Evolutionary conservation across 1,140 invertebrate genomes (phyloP), one percentile per base, ranked within the genome.

Genomic region (Zelostemma sp.): DNA sequence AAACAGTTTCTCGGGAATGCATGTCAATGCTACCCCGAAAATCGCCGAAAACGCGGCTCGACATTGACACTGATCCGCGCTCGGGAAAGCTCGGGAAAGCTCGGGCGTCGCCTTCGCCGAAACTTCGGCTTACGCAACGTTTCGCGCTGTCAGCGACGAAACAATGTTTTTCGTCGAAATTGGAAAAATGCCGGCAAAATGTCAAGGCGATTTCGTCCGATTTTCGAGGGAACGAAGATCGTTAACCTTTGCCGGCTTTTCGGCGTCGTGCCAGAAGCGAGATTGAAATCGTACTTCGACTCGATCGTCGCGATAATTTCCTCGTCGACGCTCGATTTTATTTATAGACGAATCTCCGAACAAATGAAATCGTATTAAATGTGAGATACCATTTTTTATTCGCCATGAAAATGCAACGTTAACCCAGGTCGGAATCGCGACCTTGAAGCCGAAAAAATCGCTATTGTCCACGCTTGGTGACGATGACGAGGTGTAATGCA

Each of bases 201-300:
- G 25, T 28, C 25, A 28, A 28, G 25, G n/a, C n/a, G 25, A 28
- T 28, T 28, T 56, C 40, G 38, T 58, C 43, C 50, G 58, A 68
- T 62, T 62, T 62, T 68, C 58, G 38, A 46, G 41, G 35, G 47
- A 28, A 25, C 14, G 38, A 75, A 70, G 80, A 81, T 80, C 80
- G 79, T 81, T 80, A 80, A 81, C 80, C 80, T 76, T 78, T 78
- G 72, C 33, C 16, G 61, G 51, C 48, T 72, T 74, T 28, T 33
- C 16, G 61, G 51, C 48, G 70, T 74, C 8, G 57, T 43, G 80
- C 80, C 80, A 81, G 77, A 73, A 71, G 68, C 77, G 43, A 69
- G 75, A 74, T 78, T 78, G 74, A 64, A 80, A 78, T 76, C 75
- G 78, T 28, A 28, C 3, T 28, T 28, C 3, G 25, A 28, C 25